phyloP scores from a whole-genome alignment of 2,797 vertebrate genomes.

The Sebastes nivosus region DNA sequence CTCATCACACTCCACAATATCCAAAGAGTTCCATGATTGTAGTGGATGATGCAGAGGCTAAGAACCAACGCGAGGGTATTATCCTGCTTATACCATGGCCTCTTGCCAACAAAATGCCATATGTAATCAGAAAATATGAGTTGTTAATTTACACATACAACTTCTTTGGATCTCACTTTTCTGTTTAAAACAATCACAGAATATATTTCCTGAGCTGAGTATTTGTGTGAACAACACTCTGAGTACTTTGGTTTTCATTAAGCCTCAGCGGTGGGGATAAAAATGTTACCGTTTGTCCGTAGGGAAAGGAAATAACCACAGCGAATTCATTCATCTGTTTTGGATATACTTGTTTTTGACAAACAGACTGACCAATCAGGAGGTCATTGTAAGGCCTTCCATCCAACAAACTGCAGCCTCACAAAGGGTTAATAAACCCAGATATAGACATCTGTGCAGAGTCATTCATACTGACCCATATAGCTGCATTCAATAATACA shows the following conservation, averaged over 20 bases:
- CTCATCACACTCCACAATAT: neutral
- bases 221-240: neutral
- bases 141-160: neutral
- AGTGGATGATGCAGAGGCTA: neutral
- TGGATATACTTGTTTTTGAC: neutral
- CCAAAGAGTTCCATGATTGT: neutral
- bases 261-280: neutral
- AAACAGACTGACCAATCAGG: neutral
- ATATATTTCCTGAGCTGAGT: neutral
- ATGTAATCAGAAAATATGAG: neutral
- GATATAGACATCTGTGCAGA: slow-evolving; percentile 4
- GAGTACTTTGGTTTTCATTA: neutral
- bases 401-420: neutral
- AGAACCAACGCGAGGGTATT: neutral
- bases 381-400: neutral
- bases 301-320: neutral
- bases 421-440: slow-evolving; percentile 20
- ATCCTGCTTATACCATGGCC: neutral
- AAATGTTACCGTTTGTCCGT: neutral
- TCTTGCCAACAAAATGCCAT: neutral
- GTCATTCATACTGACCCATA: slow-evolving; percentile 21
- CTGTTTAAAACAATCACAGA: neutral
- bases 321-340: neutral
- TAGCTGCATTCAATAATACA: slow-evolving; percentile 24
- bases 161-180: neutral